Conservation (phyloP, 2,888 invertebrate species). For the Graphium colonna region DNA sequence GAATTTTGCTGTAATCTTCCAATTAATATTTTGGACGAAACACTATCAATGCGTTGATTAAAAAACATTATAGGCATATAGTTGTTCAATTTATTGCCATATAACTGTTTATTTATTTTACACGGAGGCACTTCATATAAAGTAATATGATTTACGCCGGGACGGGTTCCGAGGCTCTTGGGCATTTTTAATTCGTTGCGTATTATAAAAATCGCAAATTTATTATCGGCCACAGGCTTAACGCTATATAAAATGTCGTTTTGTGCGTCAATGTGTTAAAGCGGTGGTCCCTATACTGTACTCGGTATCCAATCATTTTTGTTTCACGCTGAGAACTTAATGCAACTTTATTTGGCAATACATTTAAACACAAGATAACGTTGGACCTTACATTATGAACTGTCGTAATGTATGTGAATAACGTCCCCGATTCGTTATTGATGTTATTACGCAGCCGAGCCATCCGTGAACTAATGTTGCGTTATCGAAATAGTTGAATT, state of each 20-base stretch:
- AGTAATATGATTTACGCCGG: slow-evolving; percentile 42
- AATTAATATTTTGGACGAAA: too few relatives aligned
- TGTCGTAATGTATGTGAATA: neutral
- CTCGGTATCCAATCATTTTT: slow-evolving; percentile 50
- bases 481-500: slow-evolving; percentile 1
- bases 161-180: slow-evolving; percentile 36
- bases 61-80: neutral
- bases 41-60: neutral
- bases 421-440: neutral
- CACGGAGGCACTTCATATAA: slow-evolving; percentile 5
- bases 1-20: too few relatives aligned
- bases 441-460: neutral
- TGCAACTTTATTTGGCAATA: slow-evolving; percentile 51
- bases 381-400: slow-evolving; percentile 24
- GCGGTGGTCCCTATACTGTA: slow-evolving; percentile 58
- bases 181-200: slow-evolving; percentile 57
- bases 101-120: neutral
- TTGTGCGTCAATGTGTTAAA: slow-evolving; percentile 61
- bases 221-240: slow-evolving; percentile 52
- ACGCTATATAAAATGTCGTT: slow-evolving; percentile 58
- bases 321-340: slow-evolving; percentile 61
- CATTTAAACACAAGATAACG: slow-evolving; percentile 62
- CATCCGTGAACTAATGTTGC: neutral
- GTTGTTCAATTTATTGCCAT: slow-evolving; percentile 13
- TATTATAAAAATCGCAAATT: slow-evolving; percentile 68